Conservation (phyloP, 2,888 invertebrate species). For the Euplexia lucipara region DNA sequence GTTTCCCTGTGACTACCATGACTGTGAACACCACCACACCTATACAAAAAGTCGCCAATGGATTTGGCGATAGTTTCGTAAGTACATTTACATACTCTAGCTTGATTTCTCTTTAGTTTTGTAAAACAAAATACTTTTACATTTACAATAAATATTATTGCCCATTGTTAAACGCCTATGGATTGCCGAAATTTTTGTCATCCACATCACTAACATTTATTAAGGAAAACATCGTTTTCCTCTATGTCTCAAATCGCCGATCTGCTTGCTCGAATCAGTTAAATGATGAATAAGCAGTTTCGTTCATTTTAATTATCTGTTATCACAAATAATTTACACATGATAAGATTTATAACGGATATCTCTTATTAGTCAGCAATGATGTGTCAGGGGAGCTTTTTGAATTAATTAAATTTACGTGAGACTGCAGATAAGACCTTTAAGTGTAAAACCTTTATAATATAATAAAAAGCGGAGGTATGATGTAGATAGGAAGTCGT, state of each 20-base stretch:
- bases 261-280: too few relatives aligned
- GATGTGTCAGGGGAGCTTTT: constrained; percentile 7
- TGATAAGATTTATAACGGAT: constrained; percentile 17
- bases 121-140: constrained; percentile 29
- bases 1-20: constrained; percentile 79
- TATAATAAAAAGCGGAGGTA: constrained; percentile 15
- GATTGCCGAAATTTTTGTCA: too few relatives aligned
- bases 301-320: constrained; percentile 1
- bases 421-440: background rate
- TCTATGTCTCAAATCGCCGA: too few relatives aligned
- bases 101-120: constrained; percentile 40
- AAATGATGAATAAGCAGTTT: constrained; percentile 12
- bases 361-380: constrained; percentile 20
- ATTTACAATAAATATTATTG: background rate
- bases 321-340: constrained; percentile 20
- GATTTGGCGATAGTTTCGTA: constrained; percentile 83
- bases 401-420: constrained; percentile 2
- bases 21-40: constrained; percentile 85
- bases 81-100: constrained; percentile 71
- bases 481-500: constrained; percentile 16
- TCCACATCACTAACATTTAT: too few relatives aligned
- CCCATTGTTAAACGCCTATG: too few relatives aligned
- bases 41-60: constrained; percentile 83
- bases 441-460: background rate
- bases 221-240: too few relatives aligned